These are phyloP conservation scores for Oxygymnocypris stewartii DNA, from an alignment of 2,113 vertebrate species.

Conservation along the genomic window DNA sequence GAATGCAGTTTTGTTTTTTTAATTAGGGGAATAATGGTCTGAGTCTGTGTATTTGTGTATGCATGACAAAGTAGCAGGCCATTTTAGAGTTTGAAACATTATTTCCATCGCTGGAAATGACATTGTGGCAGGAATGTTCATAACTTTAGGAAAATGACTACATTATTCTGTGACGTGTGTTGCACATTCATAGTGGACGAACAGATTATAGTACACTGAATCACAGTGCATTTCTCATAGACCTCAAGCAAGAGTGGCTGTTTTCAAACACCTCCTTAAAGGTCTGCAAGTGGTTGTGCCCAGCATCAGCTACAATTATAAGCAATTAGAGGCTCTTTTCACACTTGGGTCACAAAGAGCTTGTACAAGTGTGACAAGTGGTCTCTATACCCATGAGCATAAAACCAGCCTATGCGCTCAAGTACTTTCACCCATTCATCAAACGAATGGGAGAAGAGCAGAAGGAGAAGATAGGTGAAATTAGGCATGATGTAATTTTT, in stretches of 20 bases:
- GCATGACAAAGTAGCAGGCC: not conserved
- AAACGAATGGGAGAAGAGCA: not conserved
- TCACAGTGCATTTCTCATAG: not conserved
- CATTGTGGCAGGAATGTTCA: too few relatives aligned
- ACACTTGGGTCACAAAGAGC: conserved; percentile 10
- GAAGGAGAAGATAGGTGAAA: not conserved
- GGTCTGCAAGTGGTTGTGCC: not conserved
- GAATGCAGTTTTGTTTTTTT: too few relatives aligned
- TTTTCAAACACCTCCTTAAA: conserved; percentile 20
- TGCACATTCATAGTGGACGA: not conserved
- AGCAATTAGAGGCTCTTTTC: conserved; percentile 1
- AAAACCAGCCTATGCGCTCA: not conserved
- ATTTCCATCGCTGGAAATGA: not conserved
- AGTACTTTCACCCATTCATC: conserved; percentile 10
- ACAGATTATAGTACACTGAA: not conserved
- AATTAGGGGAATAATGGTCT: too few relatives aligned
- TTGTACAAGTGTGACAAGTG: not conserved
- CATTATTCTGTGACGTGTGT: not conserved
- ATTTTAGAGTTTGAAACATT: not conserved
- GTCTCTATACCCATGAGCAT: not conserved
- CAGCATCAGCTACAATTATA: not conserved
- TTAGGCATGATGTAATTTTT: not conserved
- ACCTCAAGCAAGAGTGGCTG: not conserved
- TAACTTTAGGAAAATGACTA: not conserved
- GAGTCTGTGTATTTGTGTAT: too few relatives aligned